Conservation (phyloP, 2,113 vertebrate genomes). For the Rutilus rutilus region DNA sequence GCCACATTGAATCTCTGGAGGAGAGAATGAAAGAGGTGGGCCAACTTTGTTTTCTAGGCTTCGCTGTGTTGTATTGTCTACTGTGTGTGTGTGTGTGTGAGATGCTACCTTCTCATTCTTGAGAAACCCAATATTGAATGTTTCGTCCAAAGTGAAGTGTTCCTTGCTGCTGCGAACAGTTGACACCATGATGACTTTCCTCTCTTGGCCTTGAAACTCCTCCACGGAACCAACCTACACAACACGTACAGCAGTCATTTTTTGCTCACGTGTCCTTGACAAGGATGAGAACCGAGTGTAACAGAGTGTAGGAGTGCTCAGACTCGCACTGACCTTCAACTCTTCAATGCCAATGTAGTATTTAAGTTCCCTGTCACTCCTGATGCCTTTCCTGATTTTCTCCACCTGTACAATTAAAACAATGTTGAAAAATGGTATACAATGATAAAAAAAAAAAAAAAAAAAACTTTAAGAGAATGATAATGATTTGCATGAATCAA, state of each 20-base stretch:
- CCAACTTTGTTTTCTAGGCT: background rate
- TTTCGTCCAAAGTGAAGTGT: slow-evolving; percentile 73
- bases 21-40: background rate
- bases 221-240: slow-evolving; percentile 93
- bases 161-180: slow-evolving; percentile 84
- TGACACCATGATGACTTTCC: slow-evolving; percentile 87
- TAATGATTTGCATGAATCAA: background rate
- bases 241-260: slow-evolving; percentile 5
- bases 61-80: background rate
- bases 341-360: slow-evolving; percentile 64
- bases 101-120: slow-evolving; percentile 88
- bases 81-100: background rate
- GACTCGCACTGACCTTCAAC: slow-evolving; percentile 80
- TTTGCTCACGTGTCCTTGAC: background rate
- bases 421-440: background rate
- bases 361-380: slow-evolving; percentile 67
- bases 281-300: background rate
- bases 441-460: background rate
- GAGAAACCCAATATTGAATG: slow-evolving; percentile 91
- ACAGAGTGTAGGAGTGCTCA: background rate
- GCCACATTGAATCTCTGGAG: slow-evolving; percentile 92
- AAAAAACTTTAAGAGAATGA: background rate
- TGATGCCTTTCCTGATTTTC: slow-evolving; percentile 85
- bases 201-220: slow-evolving; percentile 96
- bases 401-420: slow-evolving; percentile 79